phyloP scores from a whole-genome alignment of 1,140 invertebrate genomes.

The Calliphora vicina region DNA sequence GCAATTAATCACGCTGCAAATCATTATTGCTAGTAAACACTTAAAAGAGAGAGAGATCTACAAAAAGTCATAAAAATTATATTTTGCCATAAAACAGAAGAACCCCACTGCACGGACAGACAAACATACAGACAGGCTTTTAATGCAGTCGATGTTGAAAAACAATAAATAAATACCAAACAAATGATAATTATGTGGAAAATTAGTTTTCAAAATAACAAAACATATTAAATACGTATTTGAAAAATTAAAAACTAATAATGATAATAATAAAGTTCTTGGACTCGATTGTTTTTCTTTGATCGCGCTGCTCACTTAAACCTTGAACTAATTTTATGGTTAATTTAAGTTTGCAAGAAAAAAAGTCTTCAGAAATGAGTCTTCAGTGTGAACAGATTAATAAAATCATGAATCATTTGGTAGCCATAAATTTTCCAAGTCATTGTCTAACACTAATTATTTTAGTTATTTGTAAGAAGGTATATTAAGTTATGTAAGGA shows the following conservation, averaged over 20 bases:
- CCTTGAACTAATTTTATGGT: constrained; percentile 13
- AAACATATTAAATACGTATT: not conserved
- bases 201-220: not conserved
- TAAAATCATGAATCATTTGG: not conserved
- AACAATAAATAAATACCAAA: not conserved
- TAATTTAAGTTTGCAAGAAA: not conserved
- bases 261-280: not conserved
- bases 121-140: too few relatives aligned
- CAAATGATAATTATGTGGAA: constrained; percentile 1
- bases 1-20: not conserved
- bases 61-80: too few relatives aligned
- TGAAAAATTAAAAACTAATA: not conserved
- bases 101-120: too few relatives aligned
- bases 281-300: not conserved
- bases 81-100: too few relatives aligned
- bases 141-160: not conserved
- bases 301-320: not conserved
- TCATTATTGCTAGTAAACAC: not conserved
- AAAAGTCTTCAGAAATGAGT: not conserved
- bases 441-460: too few relatives aligned
- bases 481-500: too few relatives aligned
- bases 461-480: too few relatives aligned
- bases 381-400: not conserved
- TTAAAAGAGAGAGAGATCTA: not conserved
- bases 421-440: not conserved